Evolutionary conservation across 2,888 invertebrate genomes (phyloP).

Genomic region (Sepioteuthis lessoniana): DNA sequence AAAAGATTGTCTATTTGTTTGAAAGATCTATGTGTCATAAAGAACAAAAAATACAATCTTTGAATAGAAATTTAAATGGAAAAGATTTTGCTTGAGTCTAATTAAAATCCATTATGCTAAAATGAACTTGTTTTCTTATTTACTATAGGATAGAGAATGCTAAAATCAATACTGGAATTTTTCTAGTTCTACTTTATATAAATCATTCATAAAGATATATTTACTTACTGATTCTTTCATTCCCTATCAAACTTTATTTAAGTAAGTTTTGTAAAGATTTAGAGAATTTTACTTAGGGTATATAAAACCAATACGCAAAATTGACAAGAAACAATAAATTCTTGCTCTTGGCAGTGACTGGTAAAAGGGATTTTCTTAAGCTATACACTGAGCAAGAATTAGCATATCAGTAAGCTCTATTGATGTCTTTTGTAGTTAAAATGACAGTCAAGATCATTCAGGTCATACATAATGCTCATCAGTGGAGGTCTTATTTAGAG

Average conservation of each 20-base stretch:
- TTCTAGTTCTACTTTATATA: background rate
- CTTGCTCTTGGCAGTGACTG: background rate
- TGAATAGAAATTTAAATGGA: background rate
- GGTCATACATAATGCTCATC: background rate
- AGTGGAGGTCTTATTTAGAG: background rate
- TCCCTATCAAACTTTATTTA: background rate
- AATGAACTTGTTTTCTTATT: background rate
- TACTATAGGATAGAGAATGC: background rate
- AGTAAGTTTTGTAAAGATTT: background rate
- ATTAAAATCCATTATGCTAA: slow-evolving; percentile 1
- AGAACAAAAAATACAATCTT: background rate
- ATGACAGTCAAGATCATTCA: background rate
- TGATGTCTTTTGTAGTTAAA: background rate
- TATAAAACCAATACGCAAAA: background rate
- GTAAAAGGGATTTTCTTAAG: background rate
- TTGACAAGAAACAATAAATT: background rate
- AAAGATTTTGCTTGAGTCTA: background rate
- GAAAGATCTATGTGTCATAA: background rate
- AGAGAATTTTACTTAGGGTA: background rate
- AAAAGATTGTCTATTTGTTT: background rate
- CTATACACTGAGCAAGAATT: background rate
- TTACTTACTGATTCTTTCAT: background rate
- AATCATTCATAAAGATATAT: background rate
- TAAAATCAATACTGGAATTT: background rate
- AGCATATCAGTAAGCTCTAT: background rate